Base-by-base conservation (phyloP, 2,797 vertebrate species). In the Microctenopoma lineatum region DNA sequence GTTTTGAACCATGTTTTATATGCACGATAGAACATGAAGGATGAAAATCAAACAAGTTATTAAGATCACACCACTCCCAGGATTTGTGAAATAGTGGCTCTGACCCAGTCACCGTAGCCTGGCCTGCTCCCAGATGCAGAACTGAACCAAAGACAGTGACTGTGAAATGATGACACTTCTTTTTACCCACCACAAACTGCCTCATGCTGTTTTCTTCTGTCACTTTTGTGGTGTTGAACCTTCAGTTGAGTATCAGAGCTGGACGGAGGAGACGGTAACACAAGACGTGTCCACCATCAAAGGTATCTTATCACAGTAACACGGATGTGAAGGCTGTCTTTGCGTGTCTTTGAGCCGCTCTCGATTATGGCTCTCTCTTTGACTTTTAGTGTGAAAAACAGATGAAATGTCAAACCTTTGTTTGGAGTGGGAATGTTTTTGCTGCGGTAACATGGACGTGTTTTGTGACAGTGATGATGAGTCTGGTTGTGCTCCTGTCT, bases 231-330 rank as follows among this genome's bases (percentile, higher is more conserved):
- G 52, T 87, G 73, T 32, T 91, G 75, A 34, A 18, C 39, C 75
- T 86, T 83, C 75, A 90, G 84, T 88, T 41, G 92, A 93, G 73
- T 87, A 70, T 88, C 79, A 92, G 80, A 92, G 86, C 81, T 87
- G 92, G 90, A 85, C 80, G 61, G 90, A 92, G 76, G 91, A 93
- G 80, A 88, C 60, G 3, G 44, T 89, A 77, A 84, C 82, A 54
- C 84, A 91, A 59, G 81, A 91, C 77, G 76, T 92, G 66, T 85
- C 86, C 66, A 60, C 70, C 34, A 45, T 71, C 46, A 63, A 61
- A 94, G 93, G 93, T 94, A 94, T 53, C 46, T 12, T 47, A 50
- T n/a, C 39, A 38, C 34, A 47, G 39, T 47, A 15, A 14, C 54
- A 10, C 21, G 25, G 29, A 32, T 32, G 29, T 32, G 29, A 47